Evolutionary conservation across 2,888 invertebrate species (phyloP).

Genomic region (Rhynchonema sp.): DNA sequence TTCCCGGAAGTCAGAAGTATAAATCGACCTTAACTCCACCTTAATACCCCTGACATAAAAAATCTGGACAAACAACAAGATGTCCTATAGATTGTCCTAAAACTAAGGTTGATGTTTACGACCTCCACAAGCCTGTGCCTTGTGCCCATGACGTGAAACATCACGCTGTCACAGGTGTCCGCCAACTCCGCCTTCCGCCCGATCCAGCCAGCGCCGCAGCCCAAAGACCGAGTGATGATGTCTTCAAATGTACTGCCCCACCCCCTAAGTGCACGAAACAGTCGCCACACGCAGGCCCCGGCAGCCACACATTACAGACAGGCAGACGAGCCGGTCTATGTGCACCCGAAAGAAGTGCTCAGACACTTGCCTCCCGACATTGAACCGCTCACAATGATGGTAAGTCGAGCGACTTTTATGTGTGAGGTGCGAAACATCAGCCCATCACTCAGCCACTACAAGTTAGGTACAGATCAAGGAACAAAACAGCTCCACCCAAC

Average conservation of each 20-base stretch:
- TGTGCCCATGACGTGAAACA: not conserved
- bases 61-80: no score
- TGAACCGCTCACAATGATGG: not conserved
- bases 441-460: no score
- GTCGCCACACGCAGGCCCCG: not conserved
- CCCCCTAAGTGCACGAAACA: not conserved
- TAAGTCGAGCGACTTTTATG: no score
- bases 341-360: not conserved
- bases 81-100: no score
- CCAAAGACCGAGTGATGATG: not conserved
- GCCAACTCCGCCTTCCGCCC: constrained; percentile 2
- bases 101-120: no score
- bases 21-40: no score
- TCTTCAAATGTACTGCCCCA: not conserved
- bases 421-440: no score
- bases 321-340: not conserved
- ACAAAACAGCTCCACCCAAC: no score
- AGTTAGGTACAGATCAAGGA: no score
- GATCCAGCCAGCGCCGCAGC: not conserved
- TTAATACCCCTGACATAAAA: no score
- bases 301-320: not conserved
- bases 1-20: no score
- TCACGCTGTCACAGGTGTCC: not conserved
- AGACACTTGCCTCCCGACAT: not conserved
- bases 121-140: no score